Evolutionary conservation across 2,888 invertebrate genomes (phyloP).

Genomic region (Byasa hedistus): DNA sequence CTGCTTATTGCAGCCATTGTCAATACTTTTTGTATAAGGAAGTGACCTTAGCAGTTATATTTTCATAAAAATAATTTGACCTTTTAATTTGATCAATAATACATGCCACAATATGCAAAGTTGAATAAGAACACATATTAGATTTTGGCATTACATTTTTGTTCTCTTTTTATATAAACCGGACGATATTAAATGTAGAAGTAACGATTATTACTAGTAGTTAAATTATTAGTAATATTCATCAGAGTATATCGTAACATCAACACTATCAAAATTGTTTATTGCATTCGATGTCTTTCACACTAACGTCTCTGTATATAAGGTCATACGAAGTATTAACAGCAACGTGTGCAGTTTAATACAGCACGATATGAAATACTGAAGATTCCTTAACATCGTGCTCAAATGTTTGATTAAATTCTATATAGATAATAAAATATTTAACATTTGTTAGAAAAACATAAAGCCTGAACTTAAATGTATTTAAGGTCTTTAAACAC

Average conservation of each 20-base stretch:
- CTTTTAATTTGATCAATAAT: no score
- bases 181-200: no score
- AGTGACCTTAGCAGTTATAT: no score
- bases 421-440: not conserved
- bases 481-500: not conserved
- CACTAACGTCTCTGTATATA: not conserved
- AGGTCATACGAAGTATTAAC: not conserved
- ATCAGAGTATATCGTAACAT: not conserved
- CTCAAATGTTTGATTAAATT: constrained; percentile 2
- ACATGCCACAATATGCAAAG: no score
- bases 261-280: not conserved
- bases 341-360: not conserved
- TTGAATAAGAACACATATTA: no score
- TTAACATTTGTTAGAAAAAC: not conserved
- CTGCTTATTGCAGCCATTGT: no score
- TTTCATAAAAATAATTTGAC: no score
- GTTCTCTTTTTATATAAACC: no score
- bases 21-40: no score
- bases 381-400: constrained; percentile 6
- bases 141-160: no score
- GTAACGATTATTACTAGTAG: no score
- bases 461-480: not conserved
- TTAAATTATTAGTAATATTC: not conserved
- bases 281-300: not conserved
- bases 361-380: constrained; percentile 12